phyloP scores from a whole-genome alignment of 2,113 vertebrate genomes.

The Apaloderma vittatum region DNA sequence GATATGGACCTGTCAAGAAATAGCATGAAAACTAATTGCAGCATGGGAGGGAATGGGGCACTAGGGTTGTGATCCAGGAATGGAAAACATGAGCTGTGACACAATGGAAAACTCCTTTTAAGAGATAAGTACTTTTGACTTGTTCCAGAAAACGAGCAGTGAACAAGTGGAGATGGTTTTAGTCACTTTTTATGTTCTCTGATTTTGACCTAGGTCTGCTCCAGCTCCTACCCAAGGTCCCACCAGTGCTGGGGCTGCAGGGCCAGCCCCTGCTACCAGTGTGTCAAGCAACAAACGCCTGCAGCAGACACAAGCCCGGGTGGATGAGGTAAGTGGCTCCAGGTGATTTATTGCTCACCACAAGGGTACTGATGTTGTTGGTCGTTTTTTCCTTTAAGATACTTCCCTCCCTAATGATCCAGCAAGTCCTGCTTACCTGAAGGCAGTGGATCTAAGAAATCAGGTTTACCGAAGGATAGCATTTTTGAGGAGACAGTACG shows the following conservation, averaged over 20 bases:
- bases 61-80: neutral
- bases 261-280: constrained; percentile 72
- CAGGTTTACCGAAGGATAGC: neutral
- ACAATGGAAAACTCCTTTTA: neutral
- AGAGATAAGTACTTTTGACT: neutral
- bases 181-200: neutral
- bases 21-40: neutral
- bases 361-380: neutral
- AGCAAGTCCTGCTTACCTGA: neutral
- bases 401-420: neutral
- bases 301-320: constrained; percentile 93
- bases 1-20: neutral
- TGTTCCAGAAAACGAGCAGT: neutral
- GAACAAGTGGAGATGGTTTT: neutral
- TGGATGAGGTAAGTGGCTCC: constrained; percentile 86
- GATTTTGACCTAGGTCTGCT: constrained; percentile 83
- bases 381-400: neutral
- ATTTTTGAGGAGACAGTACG: neutral
- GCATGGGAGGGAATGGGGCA: neutral
- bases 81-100: neutral
- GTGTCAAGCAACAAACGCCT: constrained; percentile 91
- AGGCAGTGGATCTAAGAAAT: neutral
- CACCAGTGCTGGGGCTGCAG: constrained; percentile 68
- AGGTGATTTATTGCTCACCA: neutral
- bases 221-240: constrained; percentile 80